Evolutionary conservation across 2,797 vertebrate species (phyloP), one percentile per base, ranked within the genome.

Genomic region (Oceanodroma leucorhoa): DNA sequence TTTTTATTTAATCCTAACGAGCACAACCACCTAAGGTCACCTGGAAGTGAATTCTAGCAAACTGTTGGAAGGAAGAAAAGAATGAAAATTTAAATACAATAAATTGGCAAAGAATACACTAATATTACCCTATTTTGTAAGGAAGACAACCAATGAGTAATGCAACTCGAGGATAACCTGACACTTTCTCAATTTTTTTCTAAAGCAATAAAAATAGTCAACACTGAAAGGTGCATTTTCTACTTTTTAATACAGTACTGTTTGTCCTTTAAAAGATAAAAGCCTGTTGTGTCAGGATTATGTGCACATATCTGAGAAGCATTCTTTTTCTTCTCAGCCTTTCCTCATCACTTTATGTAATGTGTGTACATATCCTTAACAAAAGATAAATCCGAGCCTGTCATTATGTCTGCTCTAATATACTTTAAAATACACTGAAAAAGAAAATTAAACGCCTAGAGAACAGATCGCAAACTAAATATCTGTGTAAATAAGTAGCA

Each of bases 371-470:
- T 41, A 43, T 22, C 19, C 73, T 58, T 40, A 82, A 76, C 4
- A 55, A 73, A 73, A 92, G 51, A 41, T 36, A 88, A 58, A 86
- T 53, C 69, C 80, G 64, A 93, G 64, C 26, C 61, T 83, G 21
- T 71, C 80, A 75, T 75, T 87, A 90, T 43, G 5, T 45, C 54
- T 83, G 12, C 72, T 81, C 65, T 75, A 81, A 80, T 32, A 43
- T n/a, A 61, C 41, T 61, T 65, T 41, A 81, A 88, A 90, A 88
- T 66, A 71, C 22, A 66, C 36, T 62, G 69, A 85, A 71, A 88
- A 73, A n/a, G 16, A 73, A 94, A 95, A 95, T 81, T 60, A 77
- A 93, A 94, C 75, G 81, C 38, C 86, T 41, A 20, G 43, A 83
- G n/a, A 73, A 83, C 30, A 88, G 53, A 88, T 48, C 3, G 4